A percentile compares a stretch with the other conserved stretches of the same genome.
These are phyloP conservation scores for Kradibia gibbosae DNA, from an alignment of 1,140 invertebrate genomes.

Conservation along the genomic window DNA sequence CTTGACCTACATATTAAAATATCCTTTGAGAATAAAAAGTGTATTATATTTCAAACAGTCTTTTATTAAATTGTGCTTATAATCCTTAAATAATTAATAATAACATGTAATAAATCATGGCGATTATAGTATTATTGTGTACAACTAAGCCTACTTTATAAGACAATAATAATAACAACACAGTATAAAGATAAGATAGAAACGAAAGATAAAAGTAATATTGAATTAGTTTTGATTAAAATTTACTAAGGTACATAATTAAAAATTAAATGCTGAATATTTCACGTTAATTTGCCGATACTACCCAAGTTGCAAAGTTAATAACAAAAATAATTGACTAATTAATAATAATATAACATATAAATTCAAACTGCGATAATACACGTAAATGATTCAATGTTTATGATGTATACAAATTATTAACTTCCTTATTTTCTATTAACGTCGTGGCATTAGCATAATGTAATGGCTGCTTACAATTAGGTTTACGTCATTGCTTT, in stretches of 20 bases:
- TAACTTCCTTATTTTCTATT: conserved; percentile 39
- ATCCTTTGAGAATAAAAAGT: too few species aligned
- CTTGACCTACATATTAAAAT: too few species aligned
- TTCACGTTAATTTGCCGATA: background rate
- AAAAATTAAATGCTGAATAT: background rate
- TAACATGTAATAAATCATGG: background rate
- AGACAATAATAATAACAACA: too few species aligned
- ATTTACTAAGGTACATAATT: background rate
- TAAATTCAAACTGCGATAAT: background rate
- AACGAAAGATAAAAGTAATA: too few species aligned
- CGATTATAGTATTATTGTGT: background rate
- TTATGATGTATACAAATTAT: conserved; percentile 37
- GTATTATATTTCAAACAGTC: too few species aligned
- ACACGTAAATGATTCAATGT: conserved; percentile 32
- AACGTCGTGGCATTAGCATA: conserved; percentile 37
- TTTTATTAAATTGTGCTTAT: too few species aligned
- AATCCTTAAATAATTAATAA: too few species aligned
- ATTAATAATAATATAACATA: conserved; percentile 1
- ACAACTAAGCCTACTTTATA: background rate
- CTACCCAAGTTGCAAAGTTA: background rate
- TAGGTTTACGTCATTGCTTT: conserved; percentile 18
- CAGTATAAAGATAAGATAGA: background rate
- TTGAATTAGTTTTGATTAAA: too few species aligned
- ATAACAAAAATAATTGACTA: background rate
- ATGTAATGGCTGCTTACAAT: conserved; percentile 14